phyloP scores from a whole-genome alignment of 2,797 vertebrate genomes.

The Spondyliosoma cantharus region DNA sequence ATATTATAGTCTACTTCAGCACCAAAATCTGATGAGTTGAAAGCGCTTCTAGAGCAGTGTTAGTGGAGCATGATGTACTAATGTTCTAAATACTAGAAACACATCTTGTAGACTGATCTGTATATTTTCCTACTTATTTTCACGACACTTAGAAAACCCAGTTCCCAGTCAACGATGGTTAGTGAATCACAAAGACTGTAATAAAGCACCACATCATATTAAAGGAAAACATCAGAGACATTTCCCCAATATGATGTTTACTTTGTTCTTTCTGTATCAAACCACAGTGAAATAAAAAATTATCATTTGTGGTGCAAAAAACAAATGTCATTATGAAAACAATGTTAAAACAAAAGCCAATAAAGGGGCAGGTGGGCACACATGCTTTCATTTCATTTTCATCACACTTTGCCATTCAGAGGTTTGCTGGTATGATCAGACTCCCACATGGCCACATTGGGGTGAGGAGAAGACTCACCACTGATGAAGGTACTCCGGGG shows the following conservation, averaged over 20 bases:
- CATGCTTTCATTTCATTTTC: slow-evolving; percentile 74
- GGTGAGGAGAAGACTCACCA: slow-evolving; percentile 85
- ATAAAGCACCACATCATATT: neutral
- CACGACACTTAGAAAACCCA: neutral
- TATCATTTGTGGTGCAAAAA: neutral
- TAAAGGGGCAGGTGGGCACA: slow-evolving; percentile 36
- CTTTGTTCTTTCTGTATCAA: neutral
- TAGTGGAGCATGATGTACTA: no score
- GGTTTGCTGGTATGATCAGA: slow-evolving; percentile 28
- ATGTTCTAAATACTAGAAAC: no score
- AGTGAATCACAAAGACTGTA: neutral
- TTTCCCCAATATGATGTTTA: neutral
- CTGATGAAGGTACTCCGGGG: slow-evolving; percentile 88
- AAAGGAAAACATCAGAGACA: neutral
- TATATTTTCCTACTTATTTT: neutral
- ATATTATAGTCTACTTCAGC: no score
- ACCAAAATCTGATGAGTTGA: no score
- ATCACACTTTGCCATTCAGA: slow-evolving; percentile 64
- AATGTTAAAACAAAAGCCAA: slow-evolving; percentile 28
- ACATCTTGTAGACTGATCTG: neutral
- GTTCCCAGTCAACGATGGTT: neutral
- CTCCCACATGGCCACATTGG: slow-evolving; percentile 61
- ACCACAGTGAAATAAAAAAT: slow-evolving; percentile 8
- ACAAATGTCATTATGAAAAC: slow-evolving; percentile 10
- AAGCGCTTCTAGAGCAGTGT: no score